phyloP scores from a whole-genome alignment of 2,797 vertebrate genomes.

The Bufotes viridis region DNA sequence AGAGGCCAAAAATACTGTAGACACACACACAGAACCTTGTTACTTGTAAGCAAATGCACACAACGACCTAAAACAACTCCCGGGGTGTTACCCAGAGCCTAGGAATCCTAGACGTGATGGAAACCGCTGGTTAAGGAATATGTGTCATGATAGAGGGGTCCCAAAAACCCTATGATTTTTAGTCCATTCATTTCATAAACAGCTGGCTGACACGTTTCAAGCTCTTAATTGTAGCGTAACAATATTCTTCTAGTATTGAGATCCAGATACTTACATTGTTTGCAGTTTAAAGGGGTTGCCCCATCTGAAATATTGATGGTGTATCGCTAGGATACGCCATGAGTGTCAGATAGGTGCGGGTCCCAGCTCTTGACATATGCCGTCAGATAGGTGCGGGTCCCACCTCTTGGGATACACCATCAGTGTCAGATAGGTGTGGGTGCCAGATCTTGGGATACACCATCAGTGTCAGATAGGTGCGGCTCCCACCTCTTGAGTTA shows the following conservation, averaged over 20 bases:
- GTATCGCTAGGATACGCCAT: too few relatives aligned
- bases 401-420: too few relatives aligned
- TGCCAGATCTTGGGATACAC: too few relatives aligned
- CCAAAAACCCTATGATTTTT: not conserved
- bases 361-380: too few relatives aligned
- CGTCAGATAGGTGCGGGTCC: too few relatives aligned
- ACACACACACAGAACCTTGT: not conserved
- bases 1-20: constrained; percentile 11
- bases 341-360: too few relatives aligned
- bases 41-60: not conserved
- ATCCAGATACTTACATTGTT: not conserved
- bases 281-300: not conserved
- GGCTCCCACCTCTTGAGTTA: too few relatives aligned
- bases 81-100: not conserved
- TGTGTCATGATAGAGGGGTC: not conserved
- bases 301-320: too few relatives aligned
- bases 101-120: not conserved
- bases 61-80: not conserved
- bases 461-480: too few relatives aligned
- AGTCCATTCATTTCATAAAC: not conserved
- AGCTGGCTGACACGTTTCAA: not conserved
- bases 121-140: not conserved
- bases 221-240: not conserved
- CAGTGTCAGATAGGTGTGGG: too few relatives aligned
- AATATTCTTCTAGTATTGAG: not conserved